These are phyloP conservation scores for Apodemia duryi DNA, from an alignment of 2,888 invertebrate species.

Conservation along the genomic window DNA sequence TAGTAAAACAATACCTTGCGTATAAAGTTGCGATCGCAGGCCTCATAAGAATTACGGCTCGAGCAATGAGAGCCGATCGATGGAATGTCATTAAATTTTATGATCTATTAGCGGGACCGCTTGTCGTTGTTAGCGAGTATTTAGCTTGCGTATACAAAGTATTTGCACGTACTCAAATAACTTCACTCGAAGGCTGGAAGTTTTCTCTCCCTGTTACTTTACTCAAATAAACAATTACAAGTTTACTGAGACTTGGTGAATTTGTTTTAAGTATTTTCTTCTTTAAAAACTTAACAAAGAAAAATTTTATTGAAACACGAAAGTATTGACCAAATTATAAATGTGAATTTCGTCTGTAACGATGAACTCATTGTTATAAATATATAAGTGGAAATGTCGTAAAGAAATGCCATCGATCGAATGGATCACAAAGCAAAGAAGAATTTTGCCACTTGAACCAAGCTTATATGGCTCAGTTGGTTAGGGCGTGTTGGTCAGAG, in stretches of 20 bases:
- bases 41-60: slow-evolving; percentile 62
- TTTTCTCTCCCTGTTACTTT: slow-evolving; percentile 4
- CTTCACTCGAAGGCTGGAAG: background rate
- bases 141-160: slow-evolving; percentile 11
- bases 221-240: background rate
- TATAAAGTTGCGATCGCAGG: slow-evolving; percentile 53
- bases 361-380: too few species aligned
- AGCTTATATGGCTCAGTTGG: too few species aligned
- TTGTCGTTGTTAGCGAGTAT: slow-evolving; percentile 25
- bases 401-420: too few species aligned
- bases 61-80: slow-evolving; percentile 43
- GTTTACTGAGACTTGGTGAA: background rate
- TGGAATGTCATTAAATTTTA: slow-evolving; percentile 69
- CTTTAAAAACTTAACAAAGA: too few species aligned
- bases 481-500: too few species aligned
- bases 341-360: too few species aligned
- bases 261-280: too few species aligned
- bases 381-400: too few species aligned
- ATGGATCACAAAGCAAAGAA: too few species aligned
- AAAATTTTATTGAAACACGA: too few species aligned
- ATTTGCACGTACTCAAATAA: slow-evolving; percentile 17
- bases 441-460: too few species aligned
- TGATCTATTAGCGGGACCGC: slow-evolving; percentile 53
- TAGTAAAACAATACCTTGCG: slow-evolving; percentile 40
- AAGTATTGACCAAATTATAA: too few species aligned